phyloP scores from a whole-genome alignment of 2,113 vertebrate species.

The Shinisaurus crocodilurus region DNA sequence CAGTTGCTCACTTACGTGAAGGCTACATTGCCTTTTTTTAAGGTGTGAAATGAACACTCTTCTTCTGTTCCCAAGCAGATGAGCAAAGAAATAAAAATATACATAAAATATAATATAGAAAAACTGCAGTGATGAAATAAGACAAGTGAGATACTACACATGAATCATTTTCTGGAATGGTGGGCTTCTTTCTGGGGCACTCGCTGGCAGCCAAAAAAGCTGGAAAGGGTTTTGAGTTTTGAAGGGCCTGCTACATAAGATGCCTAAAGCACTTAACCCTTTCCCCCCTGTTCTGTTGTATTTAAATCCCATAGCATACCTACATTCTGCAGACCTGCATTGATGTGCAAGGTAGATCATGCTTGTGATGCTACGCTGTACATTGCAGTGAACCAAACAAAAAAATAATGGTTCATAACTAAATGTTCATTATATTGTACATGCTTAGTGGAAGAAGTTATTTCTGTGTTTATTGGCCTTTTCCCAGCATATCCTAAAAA shows the following conservation, averaged over 20 bases:
- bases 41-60: slow-evolving; percentile 99
- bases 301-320: not conserved
- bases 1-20: slow-evolving; percentile 99
- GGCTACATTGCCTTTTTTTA: slow-evolving; percentile 95
- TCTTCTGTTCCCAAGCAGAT: slow-evolving; percentile 99
- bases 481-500: slow-evolving; percentile 45
- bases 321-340: slow-evolving; percentile 9
- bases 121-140: slow-evolving; percentile 90
- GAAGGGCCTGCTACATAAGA: not conserved
- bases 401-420: slow-evolving; percentile 15
- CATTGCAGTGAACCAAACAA: not conserved
- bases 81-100: slow-evolving; percentile 93
- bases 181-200: slow-evolving; percentile 14
- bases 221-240: slow-evolving; percentile 1
- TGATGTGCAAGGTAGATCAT: slow-evolving; percentile 13
- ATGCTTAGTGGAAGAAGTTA: not conserved
- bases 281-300: not conserved
- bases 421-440: not conserved
- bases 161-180: slow-evolving; percentile 47
- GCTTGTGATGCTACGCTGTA: not conserved
- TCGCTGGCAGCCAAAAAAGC: slow-evolving; percentile 27
- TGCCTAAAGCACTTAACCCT: not conserved
- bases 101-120: slow-evolving; percentile 84
- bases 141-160: slow-evolving; percentile 81
- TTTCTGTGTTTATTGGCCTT: not conserved